Conservation (phyloP, 1,140 invertebrate genomes). For the Trissolcus basalis region DNA sequence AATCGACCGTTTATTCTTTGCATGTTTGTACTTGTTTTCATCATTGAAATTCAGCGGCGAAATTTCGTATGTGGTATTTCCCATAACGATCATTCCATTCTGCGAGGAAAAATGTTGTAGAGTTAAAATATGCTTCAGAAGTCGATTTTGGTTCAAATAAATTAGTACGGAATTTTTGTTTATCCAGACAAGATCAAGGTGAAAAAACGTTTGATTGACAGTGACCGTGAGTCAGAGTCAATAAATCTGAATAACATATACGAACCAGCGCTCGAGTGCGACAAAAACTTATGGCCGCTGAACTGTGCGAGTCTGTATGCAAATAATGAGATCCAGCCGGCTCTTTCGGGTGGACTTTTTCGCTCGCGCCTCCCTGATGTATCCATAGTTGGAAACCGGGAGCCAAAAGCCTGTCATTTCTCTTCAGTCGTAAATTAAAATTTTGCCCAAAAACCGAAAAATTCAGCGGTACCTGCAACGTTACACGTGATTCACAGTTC, state of each 20-base stretch:
- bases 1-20: constrained; percentile 33
- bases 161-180: too few relatives aligned
- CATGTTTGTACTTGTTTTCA: constrained; percentile 16
- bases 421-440: constrained; percentile 71
- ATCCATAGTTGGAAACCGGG: constrained; percentile 74
- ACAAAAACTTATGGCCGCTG: constrained; percentile 78
- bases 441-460: constrained; percentile 67
- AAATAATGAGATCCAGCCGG: constrained; percentile 76
- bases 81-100: constrained; percentile 80
- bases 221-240: background rate
- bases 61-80: constrained; percentile 81
- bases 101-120: constrained; percentile 48
- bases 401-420: constrained; percentile 74
- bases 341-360: constrained; percentile 53
- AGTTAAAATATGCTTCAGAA: background rate
- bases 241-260: constrained; percentile 23
- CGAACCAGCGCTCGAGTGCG: constrained; percentile 73
- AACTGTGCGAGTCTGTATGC: constrained; percentile 68
- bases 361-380: constrained; percentile 59
- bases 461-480: constrained; percentile 65
- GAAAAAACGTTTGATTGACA: constrained; percentile 13
- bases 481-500: constrained; percentile 10
- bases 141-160: background rate
- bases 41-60: constrained; percentile 75
- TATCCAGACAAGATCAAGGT: background rate